Evolutionary conservation across 2,113 vertebrate genomes (phyloP).

Genomic region (Saimiri boliviensis): DNA sequence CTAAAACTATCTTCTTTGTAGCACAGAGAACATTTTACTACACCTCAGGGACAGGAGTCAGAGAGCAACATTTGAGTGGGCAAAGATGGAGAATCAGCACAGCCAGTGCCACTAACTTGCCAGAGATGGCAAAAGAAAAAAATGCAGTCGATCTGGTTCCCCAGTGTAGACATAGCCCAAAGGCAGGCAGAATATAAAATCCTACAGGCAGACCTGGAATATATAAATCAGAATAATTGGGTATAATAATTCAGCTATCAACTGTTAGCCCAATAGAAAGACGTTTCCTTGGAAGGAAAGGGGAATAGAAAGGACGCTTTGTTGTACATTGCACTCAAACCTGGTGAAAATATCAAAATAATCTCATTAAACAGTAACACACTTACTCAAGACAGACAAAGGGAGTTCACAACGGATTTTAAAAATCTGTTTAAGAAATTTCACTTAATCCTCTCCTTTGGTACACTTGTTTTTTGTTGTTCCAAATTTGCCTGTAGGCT

Average conservation of each 20-base stretch:
- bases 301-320: conserved; percentile 82
- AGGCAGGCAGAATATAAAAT: conserved; percentile 54
- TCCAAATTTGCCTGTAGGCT: conserved; percentile 68
- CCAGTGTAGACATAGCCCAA: conserved; percentile 10
- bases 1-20: neutral
- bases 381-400: conserved; percentile 82
- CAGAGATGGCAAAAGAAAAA: neutral
- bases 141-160: neutral
- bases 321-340: conserved; percentile 79
- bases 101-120: neutral
- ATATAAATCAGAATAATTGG: conserved; percentile 75
- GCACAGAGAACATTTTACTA: neutral
- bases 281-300: conserved; percentile 76
- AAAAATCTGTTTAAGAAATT: conserved; percentile 81
- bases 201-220: conserved; percentile 60
- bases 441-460: conserved; percentile 73
- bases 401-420: conserved; percentile 76
- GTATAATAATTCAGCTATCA: conserved; percentile 76
- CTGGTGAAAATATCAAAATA: conserved; percentile 85
- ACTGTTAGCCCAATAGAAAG: conserved; percentile 75
- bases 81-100: neutral
- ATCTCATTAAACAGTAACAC: conserved; percentile 85
- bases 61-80: rapidly evolving
- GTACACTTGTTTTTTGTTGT: conserved; percentile 51
- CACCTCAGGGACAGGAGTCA: neutral